phyloP scores from a whole-genome alignment of 2,888 invertebrate species.

The Morinoia aosen region DNA sequence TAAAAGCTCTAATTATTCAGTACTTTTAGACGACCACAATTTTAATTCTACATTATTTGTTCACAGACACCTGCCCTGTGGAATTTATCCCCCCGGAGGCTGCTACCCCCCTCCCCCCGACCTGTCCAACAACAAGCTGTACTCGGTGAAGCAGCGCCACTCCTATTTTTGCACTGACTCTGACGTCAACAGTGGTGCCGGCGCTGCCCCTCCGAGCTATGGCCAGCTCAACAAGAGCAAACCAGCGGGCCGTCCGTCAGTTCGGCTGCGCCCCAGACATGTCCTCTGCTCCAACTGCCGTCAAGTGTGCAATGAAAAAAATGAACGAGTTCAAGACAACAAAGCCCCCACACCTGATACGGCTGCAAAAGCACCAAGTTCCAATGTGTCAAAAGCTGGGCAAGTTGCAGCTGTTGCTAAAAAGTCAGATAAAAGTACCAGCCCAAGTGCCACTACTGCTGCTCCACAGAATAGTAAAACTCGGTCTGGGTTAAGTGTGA shows the following conservation, averaged over 20 bases:
- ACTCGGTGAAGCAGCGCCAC: conserved; percentile 64
- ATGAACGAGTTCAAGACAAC: conserved; percentile 63
- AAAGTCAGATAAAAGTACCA: background rate
- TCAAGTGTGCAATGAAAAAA: conserved; percentile 82
- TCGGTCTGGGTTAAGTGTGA: conserved; percentile 11
- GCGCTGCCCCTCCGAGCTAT: background rate
- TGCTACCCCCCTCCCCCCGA: conserved; percentile 56
- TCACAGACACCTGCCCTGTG: conserved; percentile 66
- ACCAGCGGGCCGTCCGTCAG: conserved; percentile 70
- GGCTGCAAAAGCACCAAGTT: background rate
- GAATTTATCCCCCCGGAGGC: conserved; percentile 58
- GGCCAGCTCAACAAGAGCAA: background rate
- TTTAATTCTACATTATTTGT: conserved; percentile 18
- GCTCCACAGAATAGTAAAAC: background rate
- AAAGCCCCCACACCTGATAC: background rate
- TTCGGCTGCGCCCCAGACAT: conserved; percentile 85
- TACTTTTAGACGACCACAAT: too few species aligned
- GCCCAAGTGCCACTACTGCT: background rate
- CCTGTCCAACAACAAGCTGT: conserved; percentile 58
- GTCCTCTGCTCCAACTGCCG: conserved; percentile 89
- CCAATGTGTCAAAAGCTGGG: background rate
- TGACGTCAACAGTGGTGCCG: background rate
- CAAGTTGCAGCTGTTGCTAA: background rate
- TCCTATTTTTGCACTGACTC: conserved; percentile 62
- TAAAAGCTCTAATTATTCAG: too few species aligned